Evolutionary conservation across 2,797 vertebrate genomes (phyloP).

Genomic region (Pangasius djambal): DNA sequence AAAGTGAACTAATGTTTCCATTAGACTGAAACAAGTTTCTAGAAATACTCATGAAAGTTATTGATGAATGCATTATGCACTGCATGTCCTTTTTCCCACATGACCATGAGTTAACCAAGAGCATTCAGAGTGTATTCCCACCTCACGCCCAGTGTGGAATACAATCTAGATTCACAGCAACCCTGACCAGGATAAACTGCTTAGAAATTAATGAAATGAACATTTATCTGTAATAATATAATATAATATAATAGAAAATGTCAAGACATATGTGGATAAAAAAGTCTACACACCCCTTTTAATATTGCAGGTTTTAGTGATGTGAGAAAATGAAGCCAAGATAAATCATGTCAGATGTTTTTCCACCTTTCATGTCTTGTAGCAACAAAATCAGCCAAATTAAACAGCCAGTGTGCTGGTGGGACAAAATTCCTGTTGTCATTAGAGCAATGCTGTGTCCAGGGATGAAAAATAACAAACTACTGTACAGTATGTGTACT

Average conservation of each 20-base stretch:
- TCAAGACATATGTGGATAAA: background rate
- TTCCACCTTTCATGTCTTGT: background rate
- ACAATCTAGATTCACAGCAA: background rate
- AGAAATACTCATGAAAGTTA: background rate
- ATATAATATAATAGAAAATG: too few species aligned
- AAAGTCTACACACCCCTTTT: background rate
- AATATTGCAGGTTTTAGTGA: background rate
- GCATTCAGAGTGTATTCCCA: slow-evolving; percentile 57
- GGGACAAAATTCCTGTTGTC: too few species aligned
- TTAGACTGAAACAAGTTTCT: background rate
- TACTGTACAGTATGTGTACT: background rate
- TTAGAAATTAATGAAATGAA: background rate
- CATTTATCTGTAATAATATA: background rate
- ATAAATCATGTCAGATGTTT: background rate
- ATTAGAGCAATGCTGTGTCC: background rate
- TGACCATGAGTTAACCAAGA: slow-evolving; percentile 60
- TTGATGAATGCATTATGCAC: too few species aligned
- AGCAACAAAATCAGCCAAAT: too few species aligned
- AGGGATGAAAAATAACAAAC: background rate
- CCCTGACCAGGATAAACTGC: background rate
- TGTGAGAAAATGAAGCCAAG: background rate
- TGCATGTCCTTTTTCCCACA: slow-evolving; percentile 61
- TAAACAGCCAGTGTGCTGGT: too few species aligned
- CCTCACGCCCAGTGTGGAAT: background rate
- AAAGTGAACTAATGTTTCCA: background rate